Evolutionary conservation across 2,888 invertebrate genomes (phyloP).

Genomic region (Drosophila siamana): DNA sequence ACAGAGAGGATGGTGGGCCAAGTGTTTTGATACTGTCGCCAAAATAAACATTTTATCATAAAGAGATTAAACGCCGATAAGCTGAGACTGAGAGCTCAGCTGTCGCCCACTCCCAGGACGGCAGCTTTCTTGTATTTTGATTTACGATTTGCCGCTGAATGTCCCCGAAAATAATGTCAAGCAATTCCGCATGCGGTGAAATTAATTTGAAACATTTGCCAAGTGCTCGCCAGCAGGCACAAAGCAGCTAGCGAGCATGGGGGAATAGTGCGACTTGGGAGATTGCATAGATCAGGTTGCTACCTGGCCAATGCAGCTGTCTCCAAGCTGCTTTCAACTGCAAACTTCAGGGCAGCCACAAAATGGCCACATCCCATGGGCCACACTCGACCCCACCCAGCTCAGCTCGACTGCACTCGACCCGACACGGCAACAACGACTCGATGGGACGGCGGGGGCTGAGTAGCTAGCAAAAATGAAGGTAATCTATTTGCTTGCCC

Average conservation of each 20-base stretch:
- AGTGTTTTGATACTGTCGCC: conserved; percentile 66
- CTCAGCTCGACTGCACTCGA: not conserved
- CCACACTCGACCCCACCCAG: conserved; percentile 25
- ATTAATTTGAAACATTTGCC: conserved; percentile 74
- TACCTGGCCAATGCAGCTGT: conserved; percentile 26
- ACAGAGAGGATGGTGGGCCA: conserved; percentile 19
- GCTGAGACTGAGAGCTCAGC: conserved; percentile 33
- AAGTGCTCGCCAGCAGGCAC: conserved; percentile 32
- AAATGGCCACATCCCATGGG: conserved; percentile 78
- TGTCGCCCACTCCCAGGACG: conserved; percentile 7
- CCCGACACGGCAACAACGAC: conserved; percentile 4
- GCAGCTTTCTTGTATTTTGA: conserved; percentile 46
- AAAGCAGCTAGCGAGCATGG: conserved; percentile 5
- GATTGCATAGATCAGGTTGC: conserved; percentile 3
- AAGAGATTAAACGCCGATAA: conserved; percentile 79
- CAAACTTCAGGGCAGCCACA: conserved; percentile 68
- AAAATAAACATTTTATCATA: conserved; percentile 80
- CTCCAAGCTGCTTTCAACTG: conserved; percentile 48
- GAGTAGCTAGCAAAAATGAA: conserved; percentile 49
- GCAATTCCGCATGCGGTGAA: conserved; percentile 72
- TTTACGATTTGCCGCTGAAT: conserved; percentile 61
- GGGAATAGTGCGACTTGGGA: conserved; percentile 6
- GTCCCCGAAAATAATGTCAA: conserved; percentile 50
- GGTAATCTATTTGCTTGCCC: conserved; percentile 75
- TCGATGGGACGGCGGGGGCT: conserved; percentile 30